Evolutionary conservation across 2,888 invertebrate genomes (phyloP).

Genomic region (Mamestra brassicae): DNA sequence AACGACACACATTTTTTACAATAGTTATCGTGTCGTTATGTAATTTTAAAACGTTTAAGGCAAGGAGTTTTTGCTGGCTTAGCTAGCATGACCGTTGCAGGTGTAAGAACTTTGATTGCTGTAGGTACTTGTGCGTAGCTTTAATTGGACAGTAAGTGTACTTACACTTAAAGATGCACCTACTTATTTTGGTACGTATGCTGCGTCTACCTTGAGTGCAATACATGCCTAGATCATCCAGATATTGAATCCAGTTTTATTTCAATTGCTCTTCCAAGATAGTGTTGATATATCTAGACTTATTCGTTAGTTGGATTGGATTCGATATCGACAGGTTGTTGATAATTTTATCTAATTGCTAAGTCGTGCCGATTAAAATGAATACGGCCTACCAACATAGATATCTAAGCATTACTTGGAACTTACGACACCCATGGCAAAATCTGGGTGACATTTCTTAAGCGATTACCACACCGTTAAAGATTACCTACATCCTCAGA

Average conservation of each 20-base stretch:
- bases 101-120: slow-evolving; percentile 32
- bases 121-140: neutral
- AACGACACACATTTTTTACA: slow-evolving; percentile 75
- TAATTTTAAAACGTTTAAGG: slow-evolving; percentile 66
- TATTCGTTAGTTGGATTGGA: neutral
- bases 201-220: neutral
- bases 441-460: slow-evolving; percentile 33
- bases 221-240: neutral
- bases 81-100: slow-evolving; percentile 49
- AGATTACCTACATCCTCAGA: neutral
- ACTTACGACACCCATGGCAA: slow-evolving; percentile 28
- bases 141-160: slow-evolving; percentile 26
- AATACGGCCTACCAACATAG: slow-evolving; percentile 13
- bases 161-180: neutral
- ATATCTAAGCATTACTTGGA: neutral
- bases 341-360: slow-evolving; percentile 29
- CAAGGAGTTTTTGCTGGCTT: slow-evolving; percentile 45
- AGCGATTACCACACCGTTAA: neutral
- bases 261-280: neutral
- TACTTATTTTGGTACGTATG: neutral
- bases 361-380: slow-evolving; percentile 9
- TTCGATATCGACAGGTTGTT: slow-evolving; percentile 18
- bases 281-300: neutral
- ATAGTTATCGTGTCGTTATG: slow-evolving; percentile 68
- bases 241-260: neutral